Conservation (phyloP, 2,113 vertebrate species). For the Sceloporus tristichus region DNA sequence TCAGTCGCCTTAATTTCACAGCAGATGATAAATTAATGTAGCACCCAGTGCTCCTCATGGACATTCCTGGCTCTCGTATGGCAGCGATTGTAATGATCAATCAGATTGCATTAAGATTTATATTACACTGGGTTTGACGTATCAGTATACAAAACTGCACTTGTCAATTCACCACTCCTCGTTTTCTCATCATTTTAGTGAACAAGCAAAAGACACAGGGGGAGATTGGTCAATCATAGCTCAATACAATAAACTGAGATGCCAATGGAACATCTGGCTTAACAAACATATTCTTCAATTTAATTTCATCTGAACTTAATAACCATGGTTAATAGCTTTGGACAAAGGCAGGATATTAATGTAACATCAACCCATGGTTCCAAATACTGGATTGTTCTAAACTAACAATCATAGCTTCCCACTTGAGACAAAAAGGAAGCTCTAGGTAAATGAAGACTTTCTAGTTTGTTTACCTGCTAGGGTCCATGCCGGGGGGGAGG, state of each 20-base stretch:
- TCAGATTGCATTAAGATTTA: constrained; percentile 35
- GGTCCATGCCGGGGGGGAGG: not conserved
- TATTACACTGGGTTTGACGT: constrained; percentile 13
- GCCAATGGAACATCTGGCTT: not conserved
- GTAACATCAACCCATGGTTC: not conserved
- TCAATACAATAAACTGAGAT: not conserved
- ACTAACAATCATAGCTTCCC: not conserved
- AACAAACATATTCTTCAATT: not conserved
- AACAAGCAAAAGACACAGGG: too few species aligned
- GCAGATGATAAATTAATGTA: not conserved
- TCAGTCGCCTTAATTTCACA: not conserved
- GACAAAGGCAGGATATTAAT: not conserved
- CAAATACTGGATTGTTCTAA: not conserved
- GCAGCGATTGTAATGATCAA: constrained; percentile 1
- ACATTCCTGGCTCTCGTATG: constrained; percentile 28
- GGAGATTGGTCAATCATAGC: not conserved
- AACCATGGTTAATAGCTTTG: not conserved
- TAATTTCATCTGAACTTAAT: not conserved
- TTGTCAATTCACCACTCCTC: not conserved
- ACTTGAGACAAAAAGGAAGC: not conserved
- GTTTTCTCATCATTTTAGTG: not conserved
- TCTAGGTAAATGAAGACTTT: not conserved
- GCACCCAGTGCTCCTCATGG: constrained; percentile 18
- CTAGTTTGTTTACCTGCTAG: not conserved
- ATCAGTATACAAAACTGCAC: not conserved